Conservation (phyloP, 1,140 invertebrate species). For the Acyrthosiphon pisum region DNA sequence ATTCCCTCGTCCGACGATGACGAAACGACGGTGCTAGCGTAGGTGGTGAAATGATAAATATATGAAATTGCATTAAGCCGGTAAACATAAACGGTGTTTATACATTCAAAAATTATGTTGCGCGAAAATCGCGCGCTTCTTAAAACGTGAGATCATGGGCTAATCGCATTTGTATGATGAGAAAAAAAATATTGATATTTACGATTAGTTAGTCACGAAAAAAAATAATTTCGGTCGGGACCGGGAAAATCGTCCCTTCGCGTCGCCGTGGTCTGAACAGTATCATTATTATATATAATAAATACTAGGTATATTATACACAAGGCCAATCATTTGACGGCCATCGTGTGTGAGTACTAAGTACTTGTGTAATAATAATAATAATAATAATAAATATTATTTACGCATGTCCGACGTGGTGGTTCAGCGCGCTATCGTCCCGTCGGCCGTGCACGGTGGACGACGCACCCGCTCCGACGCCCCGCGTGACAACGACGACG, state of each 20-base stretch:
- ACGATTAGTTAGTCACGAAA: background rate
- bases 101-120: background rate
- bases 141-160: background rate
- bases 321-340: background rate
- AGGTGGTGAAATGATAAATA: background rate
- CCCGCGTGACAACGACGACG: background rate
- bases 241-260: background rate
- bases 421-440: background rate
- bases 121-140: background rate
- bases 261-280: background rate
- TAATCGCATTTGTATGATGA: background rate
- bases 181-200: background rate
- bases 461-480: background rate
- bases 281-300: no score
- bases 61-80: background rate
- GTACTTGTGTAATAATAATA: background rate
- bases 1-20: background rate
- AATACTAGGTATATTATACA: background rate
- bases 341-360: background rate
- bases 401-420: background rate
- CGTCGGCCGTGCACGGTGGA: background rate
- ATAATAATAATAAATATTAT: background rate
- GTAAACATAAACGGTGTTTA: slow-evolving; percentile 6
- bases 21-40: background rate
- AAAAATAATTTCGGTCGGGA: background rate